A percentile compares a stretch with the other conserved stretches of the same genome.
phyloP scores from a whole-genome alignment of 1,140 invertebrate genomes.

The Drosophila melanogaster region DNA sequence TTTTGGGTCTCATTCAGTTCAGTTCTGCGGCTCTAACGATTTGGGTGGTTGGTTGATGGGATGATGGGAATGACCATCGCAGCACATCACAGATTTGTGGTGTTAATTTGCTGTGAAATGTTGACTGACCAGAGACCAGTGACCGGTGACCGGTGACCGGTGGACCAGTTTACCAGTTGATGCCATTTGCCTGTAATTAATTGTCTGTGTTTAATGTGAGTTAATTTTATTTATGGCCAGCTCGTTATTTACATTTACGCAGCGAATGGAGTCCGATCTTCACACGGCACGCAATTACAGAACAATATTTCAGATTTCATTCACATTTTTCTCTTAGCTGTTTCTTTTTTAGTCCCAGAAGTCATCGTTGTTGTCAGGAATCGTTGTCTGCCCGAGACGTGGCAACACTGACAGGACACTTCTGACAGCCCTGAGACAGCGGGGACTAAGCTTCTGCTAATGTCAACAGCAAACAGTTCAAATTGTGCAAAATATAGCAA shows the following conservation, averaged over 20 bases:
- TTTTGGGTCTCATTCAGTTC: constrained; percentile 45
- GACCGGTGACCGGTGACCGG: constrained; percentile 13
- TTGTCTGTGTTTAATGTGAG: constrained; percentile 82
- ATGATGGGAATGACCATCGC: constrained; percentile 37
- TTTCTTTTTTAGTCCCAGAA: constrained; percentile 10
- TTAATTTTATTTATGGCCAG: constrained; percentile 80
- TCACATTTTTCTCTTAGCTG: constrained; percentile 19
- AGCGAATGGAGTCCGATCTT: constrained; percentile 39
- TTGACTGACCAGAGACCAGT: constrained; percentile 53
- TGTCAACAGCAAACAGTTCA: constrained; percentile 78
- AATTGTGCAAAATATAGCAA: constrained; percentile 37
- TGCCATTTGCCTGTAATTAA: constrained; percentile 70
- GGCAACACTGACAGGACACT: constrained; percentile 73
- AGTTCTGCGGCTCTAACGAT: constrained; percentile 40
- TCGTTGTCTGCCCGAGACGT: constrained; percentile 49
- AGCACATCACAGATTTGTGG: constrained; percentile 65
- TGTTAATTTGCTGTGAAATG: constrained; percentile 82
- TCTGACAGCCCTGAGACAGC: constrained; percentile 73
- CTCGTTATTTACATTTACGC: constrained; percentile 66
- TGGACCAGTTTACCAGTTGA: constrained; percentile 44
- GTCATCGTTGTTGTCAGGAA: constrained; percentile 26
- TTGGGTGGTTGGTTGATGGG: constrained; percentile 19
- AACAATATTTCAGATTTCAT: constrained; percentile 49
- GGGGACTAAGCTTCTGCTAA: constrained; percentile 79
- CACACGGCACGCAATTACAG: constrained; percentile 47